Base-by-base conservation (phyloP, 2,888 invertebrate genomes). In the Eilema sororculum region DNA sequence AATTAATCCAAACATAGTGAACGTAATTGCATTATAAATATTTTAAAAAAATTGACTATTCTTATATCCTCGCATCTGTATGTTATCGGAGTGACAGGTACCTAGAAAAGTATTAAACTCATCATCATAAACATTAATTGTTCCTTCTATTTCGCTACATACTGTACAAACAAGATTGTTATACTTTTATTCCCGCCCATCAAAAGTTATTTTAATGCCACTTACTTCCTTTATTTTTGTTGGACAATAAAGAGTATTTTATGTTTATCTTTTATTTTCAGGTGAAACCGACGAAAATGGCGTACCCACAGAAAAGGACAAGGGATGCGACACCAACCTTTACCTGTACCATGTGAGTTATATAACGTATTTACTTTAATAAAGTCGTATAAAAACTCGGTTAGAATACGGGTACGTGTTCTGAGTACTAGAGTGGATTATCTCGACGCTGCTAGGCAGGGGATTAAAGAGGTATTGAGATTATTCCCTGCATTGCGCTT, bases 261-360 rank as follows among this genome's bases (percentile, higher is more conserved):
- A 72, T 59, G 75, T 72, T 77, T 82, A 57, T 77, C 78, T 84
- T 91, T 83, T 81, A 68, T 74, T 95, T 95, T 6, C 93, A 96
- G 97, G 96, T 90, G 97, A 97, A 84, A 96, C 96, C 84, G 97
- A 97, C 87, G 97, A 97, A 72, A 96, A 96, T 92, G 96, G 96
- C 78, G 93, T 96, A 73, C 94, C 96, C 60, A 93, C 96, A 79
- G 97, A 97, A 83, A 97, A 97, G 92, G 97, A 97, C 90, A 97
- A 97, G 88, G 96, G 96, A 74, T 97, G 97, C 84, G 98, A 98
- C 91, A 98, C 98, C 87, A 98, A 98, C 92, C 97, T 98, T 85
- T 98, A 98, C 94, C 97, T 98, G 75, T 98, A 97, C 87, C 97
- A 97, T 95, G 97, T 97, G 91, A 97, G 97, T 79, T 70, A 68